Evolutionary conservation across 2,113 vertebrate species (phyloP).

Genomic region (Castor canadensis): DNA sequence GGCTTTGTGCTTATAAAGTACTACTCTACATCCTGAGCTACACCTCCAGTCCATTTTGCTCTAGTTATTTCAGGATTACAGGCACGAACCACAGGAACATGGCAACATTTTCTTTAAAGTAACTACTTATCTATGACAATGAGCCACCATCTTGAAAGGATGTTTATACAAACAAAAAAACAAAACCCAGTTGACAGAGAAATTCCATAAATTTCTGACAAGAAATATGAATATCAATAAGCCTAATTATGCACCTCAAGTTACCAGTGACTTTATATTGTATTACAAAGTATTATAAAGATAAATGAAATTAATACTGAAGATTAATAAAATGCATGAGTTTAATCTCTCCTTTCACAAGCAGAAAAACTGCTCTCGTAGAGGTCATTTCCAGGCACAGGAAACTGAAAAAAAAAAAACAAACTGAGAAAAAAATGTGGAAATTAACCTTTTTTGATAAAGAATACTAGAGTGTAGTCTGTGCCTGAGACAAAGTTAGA

Average conservation of each 20-base stretch:
- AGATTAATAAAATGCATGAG: constrained; percentile 15
- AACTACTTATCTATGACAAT: not conserved
- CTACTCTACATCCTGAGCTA: too few relatives aligned
- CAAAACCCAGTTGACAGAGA: constrained; percentile 4
- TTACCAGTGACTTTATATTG: not conserved
- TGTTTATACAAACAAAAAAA: not conserved
- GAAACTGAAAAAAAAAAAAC: constrained; percentile 9
- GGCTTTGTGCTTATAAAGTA: too few relatives aligned
- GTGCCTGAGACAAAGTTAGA: constrained; percentile 21
- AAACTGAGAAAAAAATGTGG: not conserved
- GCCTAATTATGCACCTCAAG: not conserved
- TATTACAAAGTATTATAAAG: not conserved
- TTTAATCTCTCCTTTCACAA: constrained; percentile 24
- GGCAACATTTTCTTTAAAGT: not conserved
- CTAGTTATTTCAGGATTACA: too few relatives aligned
- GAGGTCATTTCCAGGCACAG: not conserved
- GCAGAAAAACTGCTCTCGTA: not conserved
- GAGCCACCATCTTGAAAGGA: not conserved
- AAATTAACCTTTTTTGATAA: not conserved
- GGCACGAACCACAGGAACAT: too few relatives aligned
- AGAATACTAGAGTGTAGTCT: not conserved
- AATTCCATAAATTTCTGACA: constrained; percentile 31
- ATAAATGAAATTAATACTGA: constrained; percentile 38
- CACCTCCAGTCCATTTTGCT: too few relatives aligned
- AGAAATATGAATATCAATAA: constrained; percentile 28